Percentiles rank a stretch among this genome's conserved stretches.
Evolutionary conservation across 2,113 vertebrate species (phyloP).

Genomic region (Perognathus longimembris): DNA sequence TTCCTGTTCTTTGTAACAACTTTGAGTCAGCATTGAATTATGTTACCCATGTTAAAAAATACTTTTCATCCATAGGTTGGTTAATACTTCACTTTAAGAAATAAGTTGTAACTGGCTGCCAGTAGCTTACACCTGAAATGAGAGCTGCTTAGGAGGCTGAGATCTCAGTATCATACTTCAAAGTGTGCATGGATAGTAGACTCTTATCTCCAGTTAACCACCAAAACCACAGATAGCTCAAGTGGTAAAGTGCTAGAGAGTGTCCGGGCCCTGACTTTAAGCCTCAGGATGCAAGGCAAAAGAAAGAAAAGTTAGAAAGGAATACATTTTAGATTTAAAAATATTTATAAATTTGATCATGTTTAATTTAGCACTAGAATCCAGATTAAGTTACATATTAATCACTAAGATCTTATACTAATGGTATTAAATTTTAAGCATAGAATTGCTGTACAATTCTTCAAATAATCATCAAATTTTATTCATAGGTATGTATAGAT

Average conservation of each 20-base stretch:
- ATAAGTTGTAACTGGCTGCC: background rate
- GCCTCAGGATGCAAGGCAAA: no score
- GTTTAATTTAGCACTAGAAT: background rate
- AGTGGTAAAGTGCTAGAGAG: no score
- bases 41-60: background rate
- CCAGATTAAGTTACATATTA: background rate
- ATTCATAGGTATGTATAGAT: background rate
- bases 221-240: no score
- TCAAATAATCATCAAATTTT: background rate
- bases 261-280: no score
- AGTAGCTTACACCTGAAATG: no score
- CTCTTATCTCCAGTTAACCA: no score
- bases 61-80: background rate
- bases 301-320: background rate
- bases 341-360: background rate
- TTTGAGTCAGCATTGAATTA: background rate
- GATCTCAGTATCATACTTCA: no score
- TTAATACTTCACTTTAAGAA: conserved; percentile 32
- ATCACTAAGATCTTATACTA: background rate
- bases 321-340: background rate
- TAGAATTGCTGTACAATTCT: background rate
- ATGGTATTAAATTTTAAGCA: background rate
- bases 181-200: no score
- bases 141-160: no score
- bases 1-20: background rate